Percentiles rank a stretch among this genome's conserved stretches.
Evolutionary conservation across 2,888 invertebrate species (phyloP).

Genomic region (Euzophera pinguis): DNA sequence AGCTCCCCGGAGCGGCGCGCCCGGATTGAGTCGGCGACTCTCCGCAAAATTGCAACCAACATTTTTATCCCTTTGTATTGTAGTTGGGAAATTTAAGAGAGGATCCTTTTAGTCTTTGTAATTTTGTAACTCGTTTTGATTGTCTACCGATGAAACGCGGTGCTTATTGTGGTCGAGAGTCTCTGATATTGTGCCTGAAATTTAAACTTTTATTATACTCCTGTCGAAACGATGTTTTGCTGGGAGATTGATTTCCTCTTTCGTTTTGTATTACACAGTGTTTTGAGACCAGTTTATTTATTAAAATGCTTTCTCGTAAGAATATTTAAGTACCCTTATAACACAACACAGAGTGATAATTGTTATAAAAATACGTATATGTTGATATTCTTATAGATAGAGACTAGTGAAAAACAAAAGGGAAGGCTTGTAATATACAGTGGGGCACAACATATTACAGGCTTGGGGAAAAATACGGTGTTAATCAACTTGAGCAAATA

Average conservation of each 20-base stretch:
- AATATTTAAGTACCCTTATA: too few relatives aligned
- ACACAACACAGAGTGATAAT: too few relatives aligned
- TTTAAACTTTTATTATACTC: conserved; percentile 37
- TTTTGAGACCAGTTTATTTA: not conserved
- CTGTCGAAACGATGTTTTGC: conserved; percentile 25
- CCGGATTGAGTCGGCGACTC: conserved; percentile 57
- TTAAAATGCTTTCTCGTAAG: not conserved
- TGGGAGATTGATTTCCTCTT: conserved; percentile 16
- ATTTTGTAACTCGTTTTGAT: conserved; percentile 57
- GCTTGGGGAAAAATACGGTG: too few relatives aligned
- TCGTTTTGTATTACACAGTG: not conserved
- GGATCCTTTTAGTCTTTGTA: conserved; percentile 56
- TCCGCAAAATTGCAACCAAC: conserved; percentile 66
- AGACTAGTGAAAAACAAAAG: too few relatives aligned
- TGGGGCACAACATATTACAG: too few relatives aligned
- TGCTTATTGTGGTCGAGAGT: conserved; percentile 41
- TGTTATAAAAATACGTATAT: too few relatives aligned
- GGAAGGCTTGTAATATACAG: too few relatives aligned
- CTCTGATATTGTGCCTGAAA: conserved; percentile 31
- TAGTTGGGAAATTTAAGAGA: conserved; percentile 58
- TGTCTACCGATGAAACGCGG: conserved; percentile 44
- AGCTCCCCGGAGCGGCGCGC: conserved; percentile 60
- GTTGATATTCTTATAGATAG: too few relatives aligned
- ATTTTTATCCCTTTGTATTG: conserved; percentile 72
- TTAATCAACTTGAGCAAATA: too few relatives aligned